Percentiles rank a stretch among this genome's conserved stretches.
Conservation (phyloP, 2,113 vertebrate genomes). For the Lasiurus cinereus region DNA sequence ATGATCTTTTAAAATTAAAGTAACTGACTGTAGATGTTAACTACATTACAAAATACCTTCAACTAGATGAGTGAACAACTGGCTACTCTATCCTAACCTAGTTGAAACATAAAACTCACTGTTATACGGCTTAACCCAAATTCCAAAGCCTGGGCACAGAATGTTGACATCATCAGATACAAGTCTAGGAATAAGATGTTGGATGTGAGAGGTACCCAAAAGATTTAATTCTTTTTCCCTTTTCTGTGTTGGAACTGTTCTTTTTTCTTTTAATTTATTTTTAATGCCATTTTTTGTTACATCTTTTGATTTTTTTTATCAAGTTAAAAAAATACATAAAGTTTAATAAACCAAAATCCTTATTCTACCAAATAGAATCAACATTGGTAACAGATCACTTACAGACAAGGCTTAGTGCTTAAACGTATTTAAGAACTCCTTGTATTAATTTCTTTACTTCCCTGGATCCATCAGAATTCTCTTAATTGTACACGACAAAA, state of each 20-base stretch:
- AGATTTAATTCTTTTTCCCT: neutral
- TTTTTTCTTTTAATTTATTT: neutral
- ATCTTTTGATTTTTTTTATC: neutral
- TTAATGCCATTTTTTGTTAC: neutral
- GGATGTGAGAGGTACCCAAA: neutral
- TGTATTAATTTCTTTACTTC: neutral
- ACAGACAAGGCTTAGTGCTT: neutral
- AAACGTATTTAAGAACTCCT: neutral
- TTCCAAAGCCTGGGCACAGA: neutral
- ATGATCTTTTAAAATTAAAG: constrained; percentile 10
- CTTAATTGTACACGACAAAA: neutral
- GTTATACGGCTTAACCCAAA: neutral
- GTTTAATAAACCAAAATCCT: neutral
- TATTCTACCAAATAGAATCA: neutral
- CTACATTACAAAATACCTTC: neutral
- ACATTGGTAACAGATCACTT: neutral
- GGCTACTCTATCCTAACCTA: neutral
- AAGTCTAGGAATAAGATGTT: neutral
- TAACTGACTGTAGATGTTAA: neutral
- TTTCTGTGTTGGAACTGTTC: neutral
- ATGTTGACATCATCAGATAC: neutral
- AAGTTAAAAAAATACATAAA: neutral
- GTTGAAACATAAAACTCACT: neutral
- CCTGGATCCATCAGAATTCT: neutral
- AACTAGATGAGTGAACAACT: neutral